A percentile compares a stretch with the other conserved stretches of the same genome.
Evolutionary conservation across 37 sponge, comb jelly and placozoan genomes (phyloP).

Genomic region (Ianthella basta): DNA sequence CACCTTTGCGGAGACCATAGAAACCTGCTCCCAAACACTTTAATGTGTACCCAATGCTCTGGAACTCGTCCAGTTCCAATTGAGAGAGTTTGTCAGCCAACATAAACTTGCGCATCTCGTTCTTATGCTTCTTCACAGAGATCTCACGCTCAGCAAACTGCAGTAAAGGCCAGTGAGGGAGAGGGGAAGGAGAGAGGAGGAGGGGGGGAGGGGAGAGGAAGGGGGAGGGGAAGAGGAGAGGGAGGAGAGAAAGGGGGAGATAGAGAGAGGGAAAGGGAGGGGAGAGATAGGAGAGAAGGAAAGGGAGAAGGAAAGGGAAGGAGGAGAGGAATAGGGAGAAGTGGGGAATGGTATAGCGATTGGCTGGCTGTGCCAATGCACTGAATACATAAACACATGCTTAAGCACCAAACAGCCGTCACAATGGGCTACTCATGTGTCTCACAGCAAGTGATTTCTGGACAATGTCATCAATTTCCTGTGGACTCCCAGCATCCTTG

Average conservation of each 20-base stretch:
- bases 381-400: too few relatives aligned
- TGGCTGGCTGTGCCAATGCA: too few relatives aligned
- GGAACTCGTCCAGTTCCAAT: constrained; percentile 61
- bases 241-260: too few relatives aligned
- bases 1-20: constrained; percentile 64
- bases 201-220: background rate
- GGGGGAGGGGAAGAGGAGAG: too few relatives aligned
- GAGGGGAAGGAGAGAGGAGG: background rate
- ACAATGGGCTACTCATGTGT: background rate
- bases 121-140: constrained; percentile 51
- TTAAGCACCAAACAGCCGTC: too few relatives aligned
- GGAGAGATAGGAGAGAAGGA: too few relatives aligned
- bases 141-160: constrained; percentile 62
- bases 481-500: constrained; percentile 34
- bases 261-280: too few relatives aligned
- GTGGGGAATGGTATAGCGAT: too few relatives aligned
- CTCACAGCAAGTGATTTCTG: constrained; percentile 46
- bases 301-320: too few relatives aligned
- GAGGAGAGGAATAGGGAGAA: too few relatives aligned
- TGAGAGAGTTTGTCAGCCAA: constrained; percentile 36
- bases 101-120: constrained; percentile 61
- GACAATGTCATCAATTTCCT: constrained; percentile 46
- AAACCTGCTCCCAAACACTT: constrained; percentile 87
- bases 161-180: background rate
- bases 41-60: constrained; percentile 86